Conservation (phyloP, 2,888 invertebrate genomes). For the Volucella zonaria region DNA sequence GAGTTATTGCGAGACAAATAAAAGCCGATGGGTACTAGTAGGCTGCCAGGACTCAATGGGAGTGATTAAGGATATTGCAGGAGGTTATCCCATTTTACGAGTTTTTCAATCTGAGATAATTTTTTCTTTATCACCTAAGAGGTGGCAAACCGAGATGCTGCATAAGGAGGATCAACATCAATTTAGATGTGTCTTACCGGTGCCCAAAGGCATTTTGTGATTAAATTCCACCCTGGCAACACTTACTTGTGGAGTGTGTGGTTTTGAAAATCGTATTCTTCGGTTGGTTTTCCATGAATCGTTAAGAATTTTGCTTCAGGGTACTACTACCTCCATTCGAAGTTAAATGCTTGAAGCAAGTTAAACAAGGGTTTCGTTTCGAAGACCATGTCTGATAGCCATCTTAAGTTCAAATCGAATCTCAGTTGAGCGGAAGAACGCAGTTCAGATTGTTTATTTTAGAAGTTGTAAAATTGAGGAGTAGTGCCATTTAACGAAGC, state of each 20-base stretch:
- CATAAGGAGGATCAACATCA: constrained; percentile 64
- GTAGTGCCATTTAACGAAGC: neutral
- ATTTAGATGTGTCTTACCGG: constrained; percentile 41
- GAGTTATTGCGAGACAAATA: constrained; percentile 59
- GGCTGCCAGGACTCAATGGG: constrained; percentile 48
- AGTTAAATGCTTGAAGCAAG: constrained; percentile 12
- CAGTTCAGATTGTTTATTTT: neutral
- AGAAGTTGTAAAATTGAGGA: neutral
- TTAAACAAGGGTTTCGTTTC: constrained; percentile 15
- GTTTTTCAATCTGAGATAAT: constrained; percentile 70
- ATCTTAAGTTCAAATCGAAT: constrained; percentile 38
- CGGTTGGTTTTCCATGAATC: constrained; percentile 29
- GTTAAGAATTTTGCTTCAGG: constrained; percentile 40
- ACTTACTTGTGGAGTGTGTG: constrained; percentile 6
- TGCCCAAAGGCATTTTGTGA: constrained; percentile 37
- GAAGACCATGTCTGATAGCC: constrained; percentile 35
- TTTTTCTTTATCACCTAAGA: constrained; percentile 64
- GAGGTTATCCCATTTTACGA: constrained; percentile 55
- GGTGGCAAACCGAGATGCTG: constrained; percentile 63
- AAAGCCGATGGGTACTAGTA: constrained; percentile 41
- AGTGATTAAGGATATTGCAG: constrained; percentile 62
- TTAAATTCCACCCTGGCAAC: constrained; percentile 22
- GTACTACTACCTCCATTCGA: constrained; percentile 6
- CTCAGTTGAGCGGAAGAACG: neutral
- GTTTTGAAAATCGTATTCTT: neutral